Evolutionary conservation across 2,888 invertebrate species (phyloP), one percentile per base, ranked within the genome.

Genomic region (Trypoxylon attenuatum): DNA sequence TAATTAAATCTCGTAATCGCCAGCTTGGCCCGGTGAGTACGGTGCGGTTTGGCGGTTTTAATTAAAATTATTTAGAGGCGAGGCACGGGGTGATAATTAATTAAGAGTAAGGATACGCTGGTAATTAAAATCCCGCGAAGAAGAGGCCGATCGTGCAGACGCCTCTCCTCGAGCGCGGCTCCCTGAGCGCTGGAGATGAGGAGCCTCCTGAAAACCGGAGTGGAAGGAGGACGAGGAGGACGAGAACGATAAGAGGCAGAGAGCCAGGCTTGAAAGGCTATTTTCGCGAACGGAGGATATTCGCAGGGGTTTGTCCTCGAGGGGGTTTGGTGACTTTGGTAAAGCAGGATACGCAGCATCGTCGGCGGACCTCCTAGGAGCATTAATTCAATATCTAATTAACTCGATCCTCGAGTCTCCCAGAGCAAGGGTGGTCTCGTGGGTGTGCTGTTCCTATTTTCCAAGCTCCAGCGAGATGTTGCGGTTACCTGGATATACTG

Each of bases 11-110:
- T 78, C 69, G 77, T 79, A 78, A 80, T 80, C 72, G 76, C 67
- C 63, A 39, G 42, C 16, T 47, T 51, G 51, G 51, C 29, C 49
- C 49, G 33, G 18, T 63, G 29, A 47, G 49, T 15, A 27, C 25
- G 50, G 47, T 47, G 50, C 55, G 50, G 73, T 69, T 73, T 60
- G 63, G 55, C 67, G 70, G 70, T 76, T 84, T 83, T 84, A 84
- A 84, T 84, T 84, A 83, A 84, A 84, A 82, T 82, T 82, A 81
- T 82, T 80, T 77, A 80, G 80, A 80, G 72, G 73, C 71, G 73
- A 71, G 70, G 68, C 66, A 60, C 69, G 74, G 74, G 73, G 65
- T 73, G 76, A 81, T 77, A 78, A 82, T 82, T 82, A 79, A 84
- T 84, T 80, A 82, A 80, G 79, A 80, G 74, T 76, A 81, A 83